Percentiles rank a stretch among this genome's conserved stretches.
Conservation (phyloP, 2,888 invertebrate species). For the Hipparchia sbordonii region DNA sequence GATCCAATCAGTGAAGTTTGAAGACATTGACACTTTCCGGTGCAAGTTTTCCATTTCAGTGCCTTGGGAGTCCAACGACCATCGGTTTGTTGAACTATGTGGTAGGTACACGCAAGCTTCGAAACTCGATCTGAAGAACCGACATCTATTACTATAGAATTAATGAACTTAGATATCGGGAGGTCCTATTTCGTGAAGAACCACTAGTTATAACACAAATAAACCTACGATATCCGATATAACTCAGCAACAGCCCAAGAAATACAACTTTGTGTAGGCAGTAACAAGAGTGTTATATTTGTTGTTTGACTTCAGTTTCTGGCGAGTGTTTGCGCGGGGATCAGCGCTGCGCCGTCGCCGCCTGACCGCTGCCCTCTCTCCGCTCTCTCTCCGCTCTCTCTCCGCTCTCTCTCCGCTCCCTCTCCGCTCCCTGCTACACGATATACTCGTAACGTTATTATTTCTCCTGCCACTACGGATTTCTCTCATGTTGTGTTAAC, state of each 20-base stretch:
- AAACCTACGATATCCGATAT: neutral
- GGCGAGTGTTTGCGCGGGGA: neutral
- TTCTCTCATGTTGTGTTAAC: neutral
- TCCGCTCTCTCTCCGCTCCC: neutral
- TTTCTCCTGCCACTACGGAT: neutral
- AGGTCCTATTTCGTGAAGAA: too few species aligned
- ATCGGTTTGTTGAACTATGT: too few species aligned
- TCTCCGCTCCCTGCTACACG: neutral
- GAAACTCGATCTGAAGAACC: too few species aligned
- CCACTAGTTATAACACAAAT: too few species aligned
- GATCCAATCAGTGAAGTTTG: too few species aligned
- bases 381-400: neutral
- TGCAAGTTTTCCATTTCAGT: too few species aligned
- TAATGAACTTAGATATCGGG: too few species aligned
- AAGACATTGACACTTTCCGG: too few species aligned
- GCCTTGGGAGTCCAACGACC: too few species aligned
- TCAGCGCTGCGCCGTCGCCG: neutral
- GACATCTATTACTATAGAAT: too few species aligned
- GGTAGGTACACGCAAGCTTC: too few species aligned
- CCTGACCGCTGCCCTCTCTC: neutral
- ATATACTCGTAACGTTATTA: neutral
- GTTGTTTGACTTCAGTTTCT: neutral
- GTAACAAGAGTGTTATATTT: slow-evolving; percentile 7
- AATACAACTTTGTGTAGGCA: neutral
- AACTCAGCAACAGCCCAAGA: neutral